A percentile compares a stretch with the other conserved stretches of the same genome.
These are phyloP conservation scores for Aldrovandia affinis DNA, from an alignment of 2,797 vertebrate species.

Conservation along the genomic window DNA sequence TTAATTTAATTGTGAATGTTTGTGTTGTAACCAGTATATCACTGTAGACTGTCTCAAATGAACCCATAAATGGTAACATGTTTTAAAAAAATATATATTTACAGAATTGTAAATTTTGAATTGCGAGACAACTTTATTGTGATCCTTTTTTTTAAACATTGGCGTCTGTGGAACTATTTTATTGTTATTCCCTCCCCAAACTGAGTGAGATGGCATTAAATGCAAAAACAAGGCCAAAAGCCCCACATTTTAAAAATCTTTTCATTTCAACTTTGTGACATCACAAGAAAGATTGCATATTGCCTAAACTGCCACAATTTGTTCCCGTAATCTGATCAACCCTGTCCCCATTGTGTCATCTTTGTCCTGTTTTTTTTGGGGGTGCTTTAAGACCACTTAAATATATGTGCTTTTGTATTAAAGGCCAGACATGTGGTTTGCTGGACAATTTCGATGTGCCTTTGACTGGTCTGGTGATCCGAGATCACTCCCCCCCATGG, in stretches of 20 bases:
- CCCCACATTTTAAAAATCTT: background rate
- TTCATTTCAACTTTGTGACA: background rate
- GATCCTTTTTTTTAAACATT: too few relatives aligned
- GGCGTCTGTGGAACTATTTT: background rate
- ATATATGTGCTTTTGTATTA: slow-evolving; percentile 61
- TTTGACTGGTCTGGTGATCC: slow-evolving; percentile 62
- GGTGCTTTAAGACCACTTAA: slow-evolving; percentile 39
- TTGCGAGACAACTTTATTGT: too few relatives aligned
- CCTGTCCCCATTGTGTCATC: background rate
- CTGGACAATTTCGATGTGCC: slow-evolving; percentile 40
- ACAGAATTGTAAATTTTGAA: too few relatives aligned
- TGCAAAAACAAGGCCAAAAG: too few relatives aligned
- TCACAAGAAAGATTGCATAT: background rate
- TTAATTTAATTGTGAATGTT: background rate
- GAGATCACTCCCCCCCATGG: slow-evolving; percentile 55
- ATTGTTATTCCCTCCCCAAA: background rate
- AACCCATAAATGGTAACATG: background rate
- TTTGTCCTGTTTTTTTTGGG: slow-evolving; percentile 48
- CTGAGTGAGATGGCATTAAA: too few relatives aligned
- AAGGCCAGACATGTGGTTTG: slow-evolving; percentile 51
- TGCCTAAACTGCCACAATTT: background rate
- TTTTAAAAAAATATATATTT: too few relatives aligned
- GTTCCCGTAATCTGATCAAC: background rate
- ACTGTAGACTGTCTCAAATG: background rate
- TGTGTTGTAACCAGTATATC: background rate